Conservation (phyloP, 1,140 invertebrate species). For the Aplysia californica region DNA sequence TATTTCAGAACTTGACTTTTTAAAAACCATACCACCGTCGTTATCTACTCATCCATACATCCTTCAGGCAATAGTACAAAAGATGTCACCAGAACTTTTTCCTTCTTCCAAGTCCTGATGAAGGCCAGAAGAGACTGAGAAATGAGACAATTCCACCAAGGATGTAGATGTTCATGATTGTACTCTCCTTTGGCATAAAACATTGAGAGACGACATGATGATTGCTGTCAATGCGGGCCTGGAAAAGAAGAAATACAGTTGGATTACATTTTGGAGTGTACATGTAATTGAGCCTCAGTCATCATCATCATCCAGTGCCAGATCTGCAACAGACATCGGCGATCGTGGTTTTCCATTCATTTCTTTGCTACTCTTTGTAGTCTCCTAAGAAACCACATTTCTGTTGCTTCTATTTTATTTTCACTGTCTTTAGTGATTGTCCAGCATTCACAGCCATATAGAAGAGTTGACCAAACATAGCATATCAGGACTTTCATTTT, state of each 20-base stretch:
- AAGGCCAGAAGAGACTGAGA: constrained; percentile 35
- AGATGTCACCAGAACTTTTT: not conserved
- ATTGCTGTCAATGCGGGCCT: constrained; percentile 77
- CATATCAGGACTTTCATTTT: too few species aligned
- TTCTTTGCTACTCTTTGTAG: not conserved
- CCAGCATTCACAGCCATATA: too few species aligned
- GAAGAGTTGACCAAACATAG: too few species aligned
- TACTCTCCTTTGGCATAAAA: constrained; percentile 79
- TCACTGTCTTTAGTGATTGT: too few species aligned
- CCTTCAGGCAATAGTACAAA: too few species aligned
- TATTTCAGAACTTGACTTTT: too few species aligned
- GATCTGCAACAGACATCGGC: too few species aligned
- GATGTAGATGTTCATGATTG: constrained; percentile 70
- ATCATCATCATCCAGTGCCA: not conserved
- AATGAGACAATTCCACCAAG: constrained; percentile 41
- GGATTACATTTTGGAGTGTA: not conserved
- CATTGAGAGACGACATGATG: constrained; percentile 79
- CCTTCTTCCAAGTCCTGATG: not conserved
- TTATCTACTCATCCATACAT: too few species aligned
- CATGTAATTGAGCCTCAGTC: not conserved
- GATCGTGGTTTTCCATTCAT: too few species aligned
- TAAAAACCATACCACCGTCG: not conserved
- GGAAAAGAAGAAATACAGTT: constrained; percentile 57
- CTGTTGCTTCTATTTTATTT: too few species aligned
- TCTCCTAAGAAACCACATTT: not conserved